phyloP scores from a whole-genome alignment of 2,888 invertebrate species.

The Chrysolina oricalcia region DNA sequence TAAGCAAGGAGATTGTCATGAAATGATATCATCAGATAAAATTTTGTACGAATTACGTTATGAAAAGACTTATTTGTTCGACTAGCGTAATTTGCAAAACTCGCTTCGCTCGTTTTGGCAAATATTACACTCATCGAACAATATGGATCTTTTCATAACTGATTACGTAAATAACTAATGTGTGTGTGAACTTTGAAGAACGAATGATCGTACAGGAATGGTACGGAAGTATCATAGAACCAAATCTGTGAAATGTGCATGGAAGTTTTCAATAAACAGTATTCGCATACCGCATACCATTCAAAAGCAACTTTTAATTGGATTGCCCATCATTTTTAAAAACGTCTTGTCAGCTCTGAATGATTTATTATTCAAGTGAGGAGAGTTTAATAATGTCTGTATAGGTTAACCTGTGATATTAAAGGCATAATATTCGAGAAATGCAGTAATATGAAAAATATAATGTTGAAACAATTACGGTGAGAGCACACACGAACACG shows the following conservation, averaged over 20 bases:
- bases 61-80: no score
- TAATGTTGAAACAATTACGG: conserved; percentile 39
- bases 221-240: background rate
- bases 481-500: conserved; percentile 37
- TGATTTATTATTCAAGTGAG: conserved; percentile 37
- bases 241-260: background rate
- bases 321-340: conserved; percentile 20
- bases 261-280: background rate
- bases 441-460: conserved; percentile 36
- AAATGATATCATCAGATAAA: no score
- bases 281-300: background rate
- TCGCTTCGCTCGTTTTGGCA: no score
- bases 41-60: no score
- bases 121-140: no score
- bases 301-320: background rate
- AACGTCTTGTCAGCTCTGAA: conserved; percentile 32
- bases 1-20: no score
- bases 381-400: conserved; percentile 43
- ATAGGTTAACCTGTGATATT: conserved; percentile 48
- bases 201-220: no score
- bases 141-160: no score
- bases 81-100: no score
- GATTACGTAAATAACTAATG: no score
- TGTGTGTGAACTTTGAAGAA: no score
- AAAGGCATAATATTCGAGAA: conserved; percentile 40